Evolutionary conservation across 92 coral and sea anemone genomes (phyloP).

Genomic region (Micromussa lordhowensis): DNA sequence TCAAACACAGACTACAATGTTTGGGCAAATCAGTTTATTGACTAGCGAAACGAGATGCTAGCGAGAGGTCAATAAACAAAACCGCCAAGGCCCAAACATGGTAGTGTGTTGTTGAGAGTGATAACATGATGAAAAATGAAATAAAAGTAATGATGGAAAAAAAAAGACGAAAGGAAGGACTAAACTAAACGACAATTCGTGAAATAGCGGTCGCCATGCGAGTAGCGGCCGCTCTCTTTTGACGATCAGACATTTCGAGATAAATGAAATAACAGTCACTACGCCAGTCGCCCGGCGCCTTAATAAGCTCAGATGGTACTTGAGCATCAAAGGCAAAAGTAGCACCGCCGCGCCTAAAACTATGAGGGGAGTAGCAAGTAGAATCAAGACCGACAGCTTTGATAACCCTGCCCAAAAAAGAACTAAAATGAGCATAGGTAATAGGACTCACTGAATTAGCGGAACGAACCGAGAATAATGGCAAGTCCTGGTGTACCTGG

Average conservation of each 20-base stretch:
- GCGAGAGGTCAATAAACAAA: constrained; percentile 17
- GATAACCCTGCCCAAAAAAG: constrained; percentile 19
- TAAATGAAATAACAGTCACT: constrained; percentile 20
- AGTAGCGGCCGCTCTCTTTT: constrained; percentile 12
- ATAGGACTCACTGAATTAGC: constrained; percentile 2
- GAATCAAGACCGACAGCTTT: constrained; percentile 25
- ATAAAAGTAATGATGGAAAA: neutral
- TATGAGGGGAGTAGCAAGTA: neutral
- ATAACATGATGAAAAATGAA: neutral
- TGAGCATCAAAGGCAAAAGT: constrained; percentile 16
- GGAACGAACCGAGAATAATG: constrained; percentile 40
- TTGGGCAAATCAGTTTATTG: constrained; percentile 29
- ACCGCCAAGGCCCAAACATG: constrained; percentile 25
- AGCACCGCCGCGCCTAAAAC: constrained; percentile 11
- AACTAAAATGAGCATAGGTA: constrained; percentile 13
- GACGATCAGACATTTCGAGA: constrained; percentile 3
- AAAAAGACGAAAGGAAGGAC: constrained; percentile 1
- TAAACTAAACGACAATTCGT: constrained; percentile 8
- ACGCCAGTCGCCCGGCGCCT: constrained; percentile 29
- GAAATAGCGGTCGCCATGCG: constrained; percentile 24
- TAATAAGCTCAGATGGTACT: constrained; percentile 7
- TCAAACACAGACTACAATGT: constrained; percentile 17
- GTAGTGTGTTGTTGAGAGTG: neutral
- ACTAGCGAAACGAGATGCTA: constrained; percentile 16
- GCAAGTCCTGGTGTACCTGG: constrained; percentile 21